These are phyloP conservation scores for Xerus rutilus DNA, from an alignment of 2,797 vertebrate species.

Conservation along the genomic window DNA sequence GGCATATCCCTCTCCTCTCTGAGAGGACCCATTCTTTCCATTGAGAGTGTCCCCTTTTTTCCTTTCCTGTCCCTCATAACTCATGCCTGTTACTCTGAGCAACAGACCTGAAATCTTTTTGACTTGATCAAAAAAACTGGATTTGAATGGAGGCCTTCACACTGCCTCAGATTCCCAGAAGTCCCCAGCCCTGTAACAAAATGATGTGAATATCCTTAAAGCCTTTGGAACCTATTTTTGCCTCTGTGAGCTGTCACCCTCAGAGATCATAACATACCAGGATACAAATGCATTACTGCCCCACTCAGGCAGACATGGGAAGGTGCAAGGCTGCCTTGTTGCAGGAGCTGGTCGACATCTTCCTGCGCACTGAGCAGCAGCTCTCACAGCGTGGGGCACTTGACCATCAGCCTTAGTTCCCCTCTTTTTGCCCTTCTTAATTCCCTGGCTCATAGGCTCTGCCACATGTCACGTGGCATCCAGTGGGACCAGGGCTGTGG, in stretches of 20 bases:
- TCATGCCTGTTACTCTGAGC: too few species aligned
- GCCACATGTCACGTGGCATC: not conserved
- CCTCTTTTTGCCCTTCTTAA: not conserved
- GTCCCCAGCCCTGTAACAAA: too few species aligned
- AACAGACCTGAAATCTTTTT: too few species aligned
- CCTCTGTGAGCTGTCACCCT: not conserved
- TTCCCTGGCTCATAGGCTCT: not conserved
- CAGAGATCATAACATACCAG: not conserved
- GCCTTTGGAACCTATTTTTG: not conserved
- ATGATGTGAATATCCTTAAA: not conserved
- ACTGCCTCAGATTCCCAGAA: too few species aligned
- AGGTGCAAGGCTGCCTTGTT: fast-evolving
- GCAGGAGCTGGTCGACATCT: not conserved
- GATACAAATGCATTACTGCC: too few species aligned
- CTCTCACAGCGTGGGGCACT: fast-evolving
- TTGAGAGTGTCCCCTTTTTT: too few species aligned
- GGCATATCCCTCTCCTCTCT: too few species aligned
- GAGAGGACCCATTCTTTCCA: too few species aligned
- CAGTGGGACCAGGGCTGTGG: not conserved
- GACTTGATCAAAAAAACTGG: too few species aligned
- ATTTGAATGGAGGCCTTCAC: too few species aligned
- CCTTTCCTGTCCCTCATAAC: too few species aligned
- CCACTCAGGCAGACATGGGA: too few species aligned
- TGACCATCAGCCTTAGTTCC: not conserved
- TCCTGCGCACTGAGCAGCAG: not conserved